Evolutionary conservation across 2,888 invertebrate species (phyloP).

Genomic region (Xestoiulus laeticollis): DNA sequence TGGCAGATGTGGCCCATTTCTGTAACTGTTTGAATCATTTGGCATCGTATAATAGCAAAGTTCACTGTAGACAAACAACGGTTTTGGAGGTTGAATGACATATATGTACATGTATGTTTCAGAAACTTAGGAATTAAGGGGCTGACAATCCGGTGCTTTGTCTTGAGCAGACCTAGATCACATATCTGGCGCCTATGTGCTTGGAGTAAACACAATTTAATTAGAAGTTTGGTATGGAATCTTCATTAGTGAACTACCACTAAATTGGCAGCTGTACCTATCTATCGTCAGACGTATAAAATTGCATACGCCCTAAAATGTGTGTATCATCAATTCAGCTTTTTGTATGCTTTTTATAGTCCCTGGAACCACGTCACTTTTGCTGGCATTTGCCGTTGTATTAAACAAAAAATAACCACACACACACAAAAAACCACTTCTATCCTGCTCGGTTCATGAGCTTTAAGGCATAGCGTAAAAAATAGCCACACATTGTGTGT

Average conservation of each 20-base stretch:
- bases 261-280: background rate
- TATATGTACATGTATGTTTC: too few relatives aligned
- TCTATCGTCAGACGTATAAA: slow-evolving; percentile 30
- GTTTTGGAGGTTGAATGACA: too few relatives aligned
- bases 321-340: background rate
- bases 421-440: background rate
- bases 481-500: background rate
- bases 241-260: background rate
- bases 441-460: background rate
- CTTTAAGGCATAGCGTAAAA: background rate
- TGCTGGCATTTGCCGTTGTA: background rate
- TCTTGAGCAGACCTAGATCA: background rate
- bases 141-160: background rate
- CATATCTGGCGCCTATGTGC: background rate
- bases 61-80: too few relatives aligned
- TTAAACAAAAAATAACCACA: background rate
- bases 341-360: background rate
- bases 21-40: too few relatives aligned
- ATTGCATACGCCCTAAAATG: background rate
- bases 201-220: background rate
- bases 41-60: too few relatives aligned
- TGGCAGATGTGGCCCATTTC: too few relatives aligned
- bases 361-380: background rate
- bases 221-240: background rate
- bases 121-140: background rate